These are phyloP conservation scores for Zoanthus solanderi DNA, from an alignment of 92 coral and sea anemone genomes.

Conservation along the genomic window DNA sequence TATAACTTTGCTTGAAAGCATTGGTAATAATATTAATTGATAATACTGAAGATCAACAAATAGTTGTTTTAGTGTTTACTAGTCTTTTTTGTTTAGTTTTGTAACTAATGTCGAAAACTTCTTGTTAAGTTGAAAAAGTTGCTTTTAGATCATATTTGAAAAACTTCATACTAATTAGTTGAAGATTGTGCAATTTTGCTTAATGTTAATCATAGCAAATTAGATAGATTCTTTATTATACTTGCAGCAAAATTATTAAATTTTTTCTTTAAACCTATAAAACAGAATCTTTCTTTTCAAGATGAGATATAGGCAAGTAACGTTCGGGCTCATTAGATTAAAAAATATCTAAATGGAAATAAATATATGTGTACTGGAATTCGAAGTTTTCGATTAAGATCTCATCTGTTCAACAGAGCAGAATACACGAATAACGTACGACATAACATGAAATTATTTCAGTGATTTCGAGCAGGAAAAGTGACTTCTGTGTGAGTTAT, in stretches of 20 bases:
- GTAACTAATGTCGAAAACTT: background rate
- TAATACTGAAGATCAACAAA: background rate
- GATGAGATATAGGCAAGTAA: background rate
- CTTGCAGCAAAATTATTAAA: no score
- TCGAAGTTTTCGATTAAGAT: no score
- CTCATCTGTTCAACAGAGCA: no score
- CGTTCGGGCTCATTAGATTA: no score
- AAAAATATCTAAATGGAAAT: no score
- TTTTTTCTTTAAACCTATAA: background rate
- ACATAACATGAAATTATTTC: no score
- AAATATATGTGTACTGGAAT: no score
- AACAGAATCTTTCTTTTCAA: background rate
- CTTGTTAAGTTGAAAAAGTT: background rate
- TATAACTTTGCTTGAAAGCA: background rate
- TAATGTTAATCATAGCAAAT: background rate
- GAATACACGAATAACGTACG: no score
- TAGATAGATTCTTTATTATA: background rate
- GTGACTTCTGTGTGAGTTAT: no score
- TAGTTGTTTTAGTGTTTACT: background rate
- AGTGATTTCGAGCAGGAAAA: no score
- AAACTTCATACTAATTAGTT: background rate
- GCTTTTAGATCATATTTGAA: background rate
- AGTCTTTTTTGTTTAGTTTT: background rate
- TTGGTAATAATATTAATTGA: background rate
- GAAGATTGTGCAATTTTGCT: background rate